A percentile compares a stretch with the other conserved stretches of the same genome.
These are phyloP conservation scores for Thumatha senex DNA, from an alignment of 2,888 invertebrate genomes.

Conservation along the genomic window DNA sequence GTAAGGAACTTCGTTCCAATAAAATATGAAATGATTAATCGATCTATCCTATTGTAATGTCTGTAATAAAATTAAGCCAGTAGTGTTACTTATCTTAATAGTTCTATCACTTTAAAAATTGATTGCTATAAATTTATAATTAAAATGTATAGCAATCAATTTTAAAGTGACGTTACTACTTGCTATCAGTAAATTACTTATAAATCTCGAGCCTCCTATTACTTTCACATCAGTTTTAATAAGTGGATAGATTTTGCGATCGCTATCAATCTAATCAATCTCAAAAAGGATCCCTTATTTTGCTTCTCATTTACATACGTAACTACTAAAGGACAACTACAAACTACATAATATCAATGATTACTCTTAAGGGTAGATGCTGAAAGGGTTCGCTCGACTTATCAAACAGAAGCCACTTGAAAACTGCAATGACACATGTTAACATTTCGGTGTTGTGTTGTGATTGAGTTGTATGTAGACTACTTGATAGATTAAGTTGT, in stretches of 20 bases:
- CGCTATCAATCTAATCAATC: slow-evolving; percentile 7
- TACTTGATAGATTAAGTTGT: slow-evolving; percentile 20
- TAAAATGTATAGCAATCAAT: too few relatives aligned
- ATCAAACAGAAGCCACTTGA: slow-evolving; percentile 76
- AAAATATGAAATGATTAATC: not conserved
- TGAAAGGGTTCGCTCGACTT: slow-evolving; percentile 70
- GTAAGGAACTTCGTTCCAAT: too few relatives aligned
- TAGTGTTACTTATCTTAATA: not conserved
- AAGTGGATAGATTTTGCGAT: not conserved
- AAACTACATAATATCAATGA: slow-evolving; percentile 64
- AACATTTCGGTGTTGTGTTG: slow-evolving; percentile 52
- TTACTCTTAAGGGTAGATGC: slow-evolving; percentile 50
- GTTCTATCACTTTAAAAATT: not conserved
- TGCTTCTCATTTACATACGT: slow-evolving; percentile 12
- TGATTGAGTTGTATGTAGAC: slow-evolving; percentile 29
- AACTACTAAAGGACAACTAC: slow-evolving; percentile 47
- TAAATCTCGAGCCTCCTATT: not conserved
- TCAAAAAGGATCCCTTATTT: slow-evolving; percentile 3
- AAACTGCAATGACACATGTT: slow-evolving; percentile 80
- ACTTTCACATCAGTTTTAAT: slow-evolving; percentile 1
- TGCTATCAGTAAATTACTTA: not conserved
- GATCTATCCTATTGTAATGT: not conserved
- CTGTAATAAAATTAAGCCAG: not conserved
- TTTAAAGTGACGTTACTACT: too few relatives aligned
- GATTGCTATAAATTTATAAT: not conserved